A percentile compares a stretch with the other conserved stretches of the same genome.
phyloP scores from a whole-genome alignment of 2,797 vertebrate genomes.

The Fratercula arctica region DNA sequence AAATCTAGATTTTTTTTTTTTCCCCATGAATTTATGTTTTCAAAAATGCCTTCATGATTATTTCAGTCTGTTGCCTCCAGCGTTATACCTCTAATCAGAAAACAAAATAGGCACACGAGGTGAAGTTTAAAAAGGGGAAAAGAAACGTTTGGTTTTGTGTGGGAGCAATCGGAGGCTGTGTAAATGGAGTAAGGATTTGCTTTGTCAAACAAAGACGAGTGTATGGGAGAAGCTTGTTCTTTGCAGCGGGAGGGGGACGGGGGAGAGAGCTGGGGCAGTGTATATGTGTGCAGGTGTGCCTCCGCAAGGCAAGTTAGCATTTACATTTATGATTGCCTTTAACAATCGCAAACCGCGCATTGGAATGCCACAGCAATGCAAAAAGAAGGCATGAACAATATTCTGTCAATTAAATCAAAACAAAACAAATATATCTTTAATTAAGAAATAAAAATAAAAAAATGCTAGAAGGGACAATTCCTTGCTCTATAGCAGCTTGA shows the following conservation, averaged over 20 bases:
- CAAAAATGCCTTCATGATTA: constrained; percentile 29
- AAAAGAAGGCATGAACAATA: background rate
- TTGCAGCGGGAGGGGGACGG: background rate
- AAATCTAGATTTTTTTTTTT: constrained; percentile 34
- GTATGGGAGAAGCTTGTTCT: background rate
- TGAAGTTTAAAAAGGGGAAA: background rate
- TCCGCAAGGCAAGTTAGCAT: background rate
- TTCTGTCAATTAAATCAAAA: background rate
- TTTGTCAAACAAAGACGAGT: background rate
- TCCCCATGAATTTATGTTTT: constrained; percentile 22
- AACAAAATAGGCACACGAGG: background rate
- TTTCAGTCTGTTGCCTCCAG: constrained; percentile 32
- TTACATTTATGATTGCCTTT: background rate
- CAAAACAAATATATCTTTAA: background rate
- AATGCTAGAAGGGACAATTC: background rate
- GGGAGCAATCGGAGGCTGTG: constrained; percentile 38
- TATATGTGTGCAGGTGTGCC: background rate
- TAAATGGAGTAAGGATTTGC: constrained; percentile 29
- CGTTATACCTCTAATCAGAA: constrained; percentile 26
- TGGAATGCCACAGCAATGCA: background rate
- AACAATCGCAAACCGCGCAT: background rate
- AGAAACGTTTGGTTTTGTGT: background rate
- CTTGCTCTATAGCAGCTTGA: background rate
- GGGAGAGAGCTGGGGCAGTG: background rate
- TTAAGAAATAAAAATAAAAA: background rate